Conservation (phyloP, 2,113 vertebrate species). For the Colinus virginianus region DNA sequence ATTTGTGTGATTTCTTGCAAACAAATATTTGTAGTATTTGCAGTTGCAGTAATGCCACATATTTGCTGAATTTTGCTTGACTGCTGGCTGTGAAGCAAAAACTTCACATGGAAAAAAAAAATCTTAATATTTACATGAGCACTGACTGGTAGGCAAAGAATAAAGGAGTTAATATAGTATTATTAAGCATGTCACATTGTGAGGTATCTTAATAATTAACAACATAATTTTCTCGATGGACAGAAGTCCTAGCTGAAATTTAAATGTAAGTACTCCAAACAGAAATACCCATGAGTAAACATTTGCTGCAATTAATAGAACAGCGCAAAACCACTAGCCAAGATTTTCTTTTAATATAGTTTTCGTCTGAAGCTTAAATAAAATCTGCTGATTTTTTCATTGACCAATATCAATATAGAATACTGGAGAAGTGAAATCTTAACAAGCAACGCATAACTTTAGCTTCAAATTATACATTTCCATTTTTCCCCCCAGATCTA, state of each 20-base stretch:
- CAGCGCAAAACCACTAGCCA: not conserved
- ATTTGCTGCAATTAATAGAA: constrained; percentile 51
- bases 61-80: not conserved
- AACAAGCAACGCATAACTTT: not conserved
- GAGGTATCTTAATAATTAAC: constrained; percentile 59
- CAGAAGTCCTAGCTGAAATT: constrained; percentile 37
- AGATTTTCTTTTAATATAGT: not conserved
- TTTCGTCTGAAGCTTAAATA: not conserved
- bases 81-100: not conserved
- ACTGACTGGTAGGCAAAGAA: not conserved
- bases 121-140: not conserved
- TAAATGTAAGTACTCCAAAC: constrained; percentile 45
- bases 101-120: not conserved
- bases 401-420: not conserved
- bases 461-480: not conserved
- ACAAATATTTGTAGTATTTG: no score
- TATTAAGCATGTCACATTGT: constrained; percentile 57
- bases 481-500: not conserved
- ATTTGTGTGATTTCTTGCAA: not conserved
- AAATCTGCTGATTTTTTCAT: not conserved
- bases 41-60: accelerated
- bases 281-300: constrained; percentile 58
- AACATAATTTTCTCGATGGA: not conserved
- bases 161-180: constrained; percentile 1
- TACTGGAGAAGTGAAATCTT: not conserved